A percentile compares a stretch with the other conserved stretches of the same genome.
These are phyloP conservation scores for Otus scops DNA, from an alignment of 2,797 vertebrate genomes.

Conservation along the genomic window DNA sequence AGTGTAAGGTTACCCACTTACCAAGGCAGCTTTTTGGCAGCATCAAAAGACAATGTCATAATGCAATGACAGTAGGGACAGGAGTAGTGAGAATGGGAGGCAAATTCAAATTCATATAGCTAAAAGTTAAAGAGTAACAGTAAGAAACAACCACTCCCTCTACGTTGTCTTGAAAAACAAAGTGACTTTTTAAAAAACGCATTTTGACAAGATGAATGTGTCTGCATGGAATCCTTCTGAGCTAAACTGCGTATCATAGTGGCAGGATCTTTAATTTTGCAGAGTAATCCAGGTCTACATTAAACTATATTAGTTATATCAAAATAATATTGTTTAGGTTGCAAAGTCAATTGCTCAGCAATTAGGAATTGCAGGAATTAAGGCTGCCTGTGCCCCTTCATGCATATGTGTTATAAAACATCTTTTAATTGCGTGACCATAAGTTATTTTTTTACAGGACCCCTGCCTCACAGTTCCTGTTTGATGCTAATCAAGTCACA, in stretches of 20 bases:
- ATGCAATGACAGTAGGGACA: background rate
- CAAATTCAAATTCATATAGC: background rate
- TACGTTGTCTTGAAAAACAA: background rate
- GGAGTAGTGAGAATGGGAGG: background rate
- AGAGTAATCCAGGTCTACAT: background rate
- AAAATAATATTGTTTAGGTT: background rate
- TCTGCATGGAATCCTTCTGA: background rate
- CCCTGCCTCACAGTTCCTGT: background rate
- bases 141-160: background rate
- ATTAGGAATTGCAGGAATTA: slow-evolving; percentile 58
- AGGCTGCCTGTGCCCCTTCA: slow-evolving; percentile 27
- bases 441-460: slow-evolving; percentile 16
- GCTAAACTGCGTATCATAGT: background rate
- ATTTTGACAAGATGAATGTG: background rate
- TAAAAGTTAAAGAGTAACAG: background rate
- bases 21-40: background rate
- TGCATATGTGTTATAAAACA: background rate
- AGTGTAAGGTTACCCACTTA: background rate
- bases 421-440: background rate
- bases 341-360: slow-evolving; percentile 2
- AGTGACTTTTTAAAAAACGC: accelerated
- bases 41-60: background rate
- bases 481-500: slow-evolving; percentile 14
- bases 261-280: background rate
- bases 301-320: background rate